Percentiles rank a stretch among this genome's conserved stretches.
phyloP scores from a whole-genome alignment of 2,888 invertebrate species.

The Drosophila setosimentum region DNA sequence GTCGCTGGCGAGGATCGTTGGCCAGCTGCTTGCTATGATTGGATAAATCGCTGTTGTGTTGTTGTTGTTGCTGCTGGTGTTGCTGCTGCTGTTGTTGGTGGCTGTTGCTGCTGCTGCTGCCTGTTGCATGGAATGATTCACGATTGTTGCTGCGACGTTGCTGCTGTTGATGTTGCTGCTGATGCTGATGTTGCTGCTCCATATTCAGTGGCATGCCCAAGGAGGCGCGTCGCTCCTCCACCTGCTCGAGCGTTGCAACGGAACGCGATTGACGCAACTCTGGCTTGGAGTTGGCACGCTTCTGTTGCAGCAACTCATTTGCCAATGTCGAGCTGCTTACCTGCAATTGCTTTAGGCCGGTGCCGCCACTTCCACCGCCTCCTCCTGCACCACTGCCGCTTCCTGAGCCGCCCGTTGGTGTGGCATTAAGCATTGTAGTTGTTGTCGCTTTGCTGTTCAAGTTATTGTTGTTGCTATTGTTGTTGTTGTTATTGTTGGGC shows the following conservation, averaged over 20 bases:
- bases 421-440: slow-evolving; percentile 77
- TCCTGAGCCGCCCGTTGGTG: slow-evolving; percentile 29
- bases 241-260: slow-evolving; percentile 74
- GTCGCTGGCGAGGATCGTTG: slow-evolving; percentile 70
- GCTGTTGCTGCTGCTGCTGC: slow-evolving; percentile 55
- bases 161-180: slow-evolving; percentile 69
- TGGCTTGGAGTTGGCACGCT: slow-evolving; percentile 73
- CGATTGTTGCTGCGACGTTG: slow-evolving; percentile 78
- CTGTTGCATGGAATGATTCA: slow-evolving; percentile 76
- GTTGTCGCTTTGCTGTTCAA: slow-evolving; percentile 71
- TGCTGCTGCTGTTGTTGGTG: slow-evolving; percentile 53
- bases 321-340: slow-evolving; percentile 59
- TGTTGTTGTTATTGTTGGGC: slow-evolving; percentile 53
- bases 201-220: slow-evolving; percentile 71
- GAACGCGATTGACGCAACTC: slow-evolving; percentile 76
- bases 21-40: slow-evolving; percentile 73
- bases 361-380: slow-evolving; percentile 56
- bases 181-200: slow-evolving; percentile 59
- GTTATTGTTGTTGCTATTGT: slow-evolving; percentile 65
- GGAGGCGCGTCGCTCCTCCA: slow-evolving; percentile 79
- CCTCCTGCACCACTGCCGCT: slow-evolving; percentile 9
- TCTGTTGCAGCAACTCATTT: slow-evolving; percentile 74
- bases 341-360: slow-evolving; percentile 43
- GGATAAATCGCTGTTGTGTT: slow-evolving; percentile 62
- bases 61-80: slow-evolving; percentile 32